phyloP scores from a whole-genome alignment of 2,113 vertebrate species.

The Serilophus lunatus region DNA sequence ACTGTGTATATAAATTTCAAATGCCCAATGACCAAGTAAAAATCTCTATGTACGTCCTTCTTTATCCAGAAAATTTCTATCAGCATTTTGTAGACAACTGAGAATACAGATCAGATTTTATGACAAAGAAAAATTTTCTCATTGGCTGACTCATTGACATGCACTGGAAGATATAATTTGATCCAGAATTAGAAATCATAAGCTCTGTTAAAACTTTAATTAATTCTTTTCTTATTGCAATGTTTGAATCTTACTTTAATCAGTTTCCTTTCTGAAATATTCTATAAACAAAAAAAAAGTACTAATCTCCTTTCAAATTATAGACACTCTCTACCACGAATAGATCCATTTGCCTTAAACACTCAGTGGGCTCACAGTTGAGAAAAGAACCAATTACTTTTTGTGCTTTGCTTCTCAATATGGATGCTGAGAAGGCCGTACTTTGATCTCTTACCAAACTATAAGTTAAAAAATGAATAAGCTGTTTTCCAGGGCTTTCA shows the following conservation, averaged over 20 bases:
- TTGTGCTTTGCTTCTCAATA: not conserved
- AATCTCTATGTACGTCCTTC: not conserved
- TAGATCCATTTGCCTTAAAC: not conserved
- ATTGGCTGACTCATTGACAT: not conserved
- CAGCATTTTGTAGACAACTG: not conserved
- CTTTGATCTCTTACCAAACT: not conserved
- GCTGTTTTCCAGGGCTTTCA: not conserved
- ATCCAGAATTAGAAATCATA: not conserved
- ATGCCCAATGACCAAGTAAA: not conserved
- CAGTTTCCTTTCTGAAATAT: slow-evolving; percentile 26
- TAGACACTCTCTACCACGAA: not conserved
- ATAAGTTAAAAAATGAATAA: not conserved
- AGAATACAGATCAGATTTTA: not conserved
- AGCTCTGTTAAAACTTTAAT: not conserved
- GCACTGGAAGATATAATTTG: not conserved
- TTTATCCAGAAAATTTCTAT: not conserved
- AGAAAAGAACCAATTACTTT: not conserved
- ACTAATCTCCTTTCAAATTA: not conserved
- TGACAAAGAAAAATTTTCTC: not conserved
- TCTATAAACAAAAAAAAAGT: not conserved
- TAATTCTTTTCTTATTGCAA: not conserved
- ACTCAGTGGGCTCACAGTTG: not conserved
- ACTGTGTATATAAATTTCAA: not conserved
- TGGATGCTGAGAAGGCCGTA: not conserved
- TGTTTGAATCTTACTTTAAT: not conserved